phyloP scores from a whole-genome alignment of 2,888 invertebrate genomes.

The Phaonia tiefii region DNA sequence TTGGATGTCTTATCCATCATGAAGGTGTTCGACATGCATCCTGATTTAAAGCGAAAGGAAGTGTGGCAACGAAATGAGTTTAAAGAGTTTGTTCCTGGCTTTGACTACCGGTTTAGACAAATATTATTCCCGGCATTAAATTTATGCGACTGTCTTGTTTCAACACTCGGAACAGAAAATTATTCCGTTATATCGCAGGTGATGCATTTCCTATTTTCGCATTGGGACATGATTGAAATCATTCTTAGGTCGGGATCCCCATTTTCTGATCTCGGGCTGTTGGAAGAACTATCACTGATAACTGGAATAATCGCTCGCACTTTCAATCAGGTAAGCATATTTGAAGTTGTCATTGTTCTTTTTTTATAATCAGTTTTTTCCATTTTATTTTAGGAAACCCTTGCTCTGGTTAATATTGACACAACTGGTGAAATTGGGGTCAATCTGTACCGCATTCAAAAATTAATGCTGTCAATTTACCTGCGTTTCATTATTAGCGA shows the following conservation, averaged over 20 bases:
- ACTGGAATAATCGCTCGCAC: constrained; percentile 88
- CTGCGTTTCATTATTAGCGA: constrained; percentile 85
- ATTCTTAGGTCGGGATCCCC: constrained; percentile 87
- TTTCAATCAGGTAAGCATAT: constrained; percentile 81
- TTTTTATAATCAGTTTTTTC: neutral
- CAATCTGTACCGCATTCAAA: constrained; percentile 86
- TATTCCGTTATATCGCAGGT: constrained; percentile 91
- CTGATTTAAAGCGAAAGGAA: constrained; percentile 82
- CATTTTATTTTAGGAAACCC: constrained; percentile 74
- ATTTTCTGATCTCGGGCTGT: constrained; percentile 84
- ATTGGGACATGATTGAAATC: constrained; percentile 90
- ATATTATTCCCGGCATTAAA: constrained; percentile 90
- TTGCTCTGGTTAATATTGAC: constrained; percentile 74
- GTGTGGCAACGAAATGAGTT: constrained; percentile 63
- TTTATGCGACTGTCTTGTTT: constrained; percentile 90
- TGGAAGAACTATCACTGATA: constrained; percentile 88
- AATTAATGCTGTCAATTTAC: constrained; percentile 88
- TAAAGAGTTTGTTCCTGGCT: constrained; percentile 83
- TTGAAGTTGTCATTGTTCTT: neutral
- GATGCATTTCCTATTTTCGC: constrained; percentile 89
- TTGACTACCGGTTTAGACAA: constrained; percentile 88
- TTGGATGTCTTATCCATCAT: constrained; percentile 85
- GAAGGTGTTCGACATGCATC: constrained; percentile 87
- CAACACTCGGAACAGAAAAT: constrained; percentile 91
- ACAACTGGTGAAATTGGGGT: constrained; percentile 82